phyloP scores from a whole-genome alignment of 2,888 invertebrate genomes.

The Syrista parreyssii region DNA sequence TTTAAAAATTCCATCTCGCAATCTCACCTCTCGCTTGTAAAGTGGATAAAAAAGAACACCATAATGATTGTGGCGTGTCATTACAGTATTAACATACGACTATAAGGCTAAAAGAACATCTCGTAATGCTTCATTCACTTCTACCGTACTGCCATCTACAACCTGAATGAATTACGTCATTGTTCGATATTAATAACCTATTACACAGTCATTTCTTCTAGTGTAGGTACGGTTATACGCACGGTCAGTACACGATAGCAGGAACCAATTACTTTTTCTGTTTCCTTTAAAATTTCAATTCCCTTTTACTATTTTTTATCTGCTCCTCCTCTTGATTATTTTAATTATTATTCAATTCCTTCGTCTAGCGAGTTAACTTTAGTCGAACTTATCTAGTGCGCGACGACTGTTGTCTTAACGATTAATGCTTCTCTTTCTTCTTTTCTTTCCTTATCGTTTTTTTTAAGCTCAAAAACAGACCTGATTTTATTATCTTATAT shows the following conservation, averaged over 20 bases:
- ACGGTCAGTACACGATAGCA: constrained; percentile 26
- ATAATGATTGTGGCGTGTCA: neutral
- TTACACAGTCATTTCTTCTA: neutral
- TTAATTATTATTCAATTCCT: constrained; percentile 29
- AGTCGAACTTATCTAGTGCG: neutral
- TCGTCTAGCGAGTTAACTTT: constrained; percentile 19
- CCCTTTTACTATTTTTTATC: constrained; percentile 16
- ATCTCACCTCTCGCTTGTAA: neutral
- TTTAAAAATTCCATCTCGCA: neutral
- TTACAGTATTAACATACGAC: neutral
- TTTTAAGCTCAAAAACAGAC: neutral
- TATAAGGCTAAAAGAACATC: neutral
- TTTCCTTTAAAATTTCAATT: constrained; percentile 40
- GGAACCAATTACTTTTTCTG: constrained; percentile 32
- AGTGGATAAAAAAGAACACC: neutral
- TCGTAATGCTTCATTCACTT: neutral
- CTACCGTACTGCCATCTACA: neutral
- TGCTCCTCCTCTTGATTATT: neutral
- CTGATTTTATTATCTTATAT: neutral
- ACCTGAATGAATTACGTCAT: neutral
- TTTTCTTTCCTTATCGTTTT: neutral
- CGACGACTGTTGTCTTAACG: neutral
- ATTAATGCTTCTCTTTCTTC: neutral
- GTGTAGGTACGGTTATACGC: neutral
- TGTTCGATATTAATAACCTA: neutral